Base-by-base conservation (phyloP, 1,140 invertebrate species). In the Macrobrachium nipponense region DNA sequence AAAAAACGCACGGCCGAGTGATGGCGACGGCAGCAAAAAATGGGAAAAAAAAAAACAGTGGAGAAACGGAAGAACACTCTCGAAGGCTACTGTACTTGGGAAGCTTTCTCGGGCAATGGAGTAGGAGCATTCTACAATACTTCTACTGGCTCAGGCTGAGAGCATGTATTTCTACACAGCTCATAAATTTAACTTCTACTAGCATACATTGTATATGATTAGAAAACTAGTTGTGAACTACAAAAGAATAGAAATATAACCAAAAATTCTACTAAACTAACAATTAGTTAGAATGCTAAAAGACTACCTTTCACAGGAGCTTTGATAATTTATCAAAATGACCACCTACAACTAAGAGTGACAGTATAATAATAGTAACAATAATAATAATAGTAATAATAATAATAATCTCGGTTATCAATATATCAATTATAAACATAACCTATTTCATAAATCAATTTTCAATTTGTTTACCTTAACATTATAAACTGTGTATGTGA, bases 61-160 rank as follows among this genome's bases (percentile, higher is more conserved):
- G 61, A 62, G 61, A 15, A 62, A n/a, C n/a, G 61, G n/a, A 73
- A 76, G 36, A 59, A 73, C 62, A 64, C 36, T 60, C 61, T 64
- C 73, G 51, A 70, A 27, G 70, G 64, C 83, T 79, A 79, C 83
- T 86, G 27, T 36, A 36, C 27, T 36, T 36, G 27, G 60, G 51
- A 86, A 86, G 83, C 83, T 80, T 44, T 86, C 76, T 80, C 27
- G n/a, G 73, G 77, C 64, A 60, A 79, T 14, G 64, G 80, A 79
- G 58, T 86, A 61, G 62, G 76, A 86, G 83, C 83, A 86, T 61
- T 79, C 83, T 86, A 86, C 83, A 86, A 59, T 86, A 86, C 76
- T 70, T 72, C 83, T 86, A 86, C 83, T 86, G 76, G 61, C 72
- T 44, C 76, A 86, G 76, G 64, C 76, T 79, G 27, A 36, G 44